These are phyloP conservation scores for Cavia porcellus DNA, from an alignment of 2,113 vertebrate genomes.

Conservation along the genomic window DNA sequence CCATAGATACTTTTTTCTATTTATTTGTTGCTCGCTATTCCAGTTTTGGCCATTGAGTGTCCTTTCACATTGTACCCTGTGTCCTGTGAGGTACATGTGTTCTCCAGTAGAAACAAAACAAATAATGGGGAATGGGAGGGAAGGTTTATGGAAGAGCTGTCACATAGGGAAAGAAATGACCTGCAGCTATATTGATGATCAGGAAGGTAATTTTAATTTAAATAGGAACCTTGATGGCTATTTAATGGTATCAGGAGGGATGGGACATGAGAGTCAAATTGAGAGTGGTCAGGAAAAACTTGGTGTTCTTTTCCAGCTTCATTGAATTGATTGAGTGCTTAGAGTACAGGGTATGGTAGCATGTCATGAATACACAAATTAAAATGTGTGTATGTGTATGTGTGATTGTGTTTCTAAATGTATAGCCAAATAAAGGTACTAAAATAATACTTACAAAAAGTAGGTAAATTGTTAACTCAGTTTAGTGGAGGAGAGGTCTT, in stretches of 20 bases:
- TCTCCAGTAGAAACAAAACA: neutral
- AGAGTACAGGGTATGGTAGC: neutral
- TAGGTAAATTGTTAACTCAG: neutral
- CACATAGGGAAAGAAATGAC: neutral
- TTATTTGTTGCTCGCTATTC: neutral
- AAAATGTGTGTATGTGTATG: neutral
- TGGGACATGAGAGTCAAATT: neutral
- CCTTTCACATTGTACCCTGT: neutral
- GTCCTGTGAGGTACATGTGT: neutral
- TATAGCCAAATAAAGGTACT: conserved; percentile 27
- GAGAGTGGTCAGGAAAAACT: neutral
- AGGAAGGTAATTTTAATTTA: neutral
- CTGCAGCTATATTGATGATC: neutral
- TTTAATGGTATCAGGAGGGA: neutral
- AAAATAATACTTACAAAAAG: neutral
- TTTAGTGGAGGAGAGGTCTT: neutral
- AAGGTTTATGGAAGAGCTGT: neutral
- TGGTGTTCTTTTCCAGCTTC: neutral
- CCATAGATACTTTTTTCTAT: neutral
- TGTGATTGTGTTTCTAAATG: neutral
- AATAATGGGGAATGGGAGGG: neutral
- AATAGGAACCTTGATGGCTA: neutral
- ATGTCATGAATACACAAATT: neutral
- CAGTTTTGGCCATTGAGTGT: neutral
- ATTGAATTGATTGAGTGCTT: neutral